phyloP scores from a whole-genome alignment of 2,888 invertebrate species.

The Hypolimnas misippus region DNA sequence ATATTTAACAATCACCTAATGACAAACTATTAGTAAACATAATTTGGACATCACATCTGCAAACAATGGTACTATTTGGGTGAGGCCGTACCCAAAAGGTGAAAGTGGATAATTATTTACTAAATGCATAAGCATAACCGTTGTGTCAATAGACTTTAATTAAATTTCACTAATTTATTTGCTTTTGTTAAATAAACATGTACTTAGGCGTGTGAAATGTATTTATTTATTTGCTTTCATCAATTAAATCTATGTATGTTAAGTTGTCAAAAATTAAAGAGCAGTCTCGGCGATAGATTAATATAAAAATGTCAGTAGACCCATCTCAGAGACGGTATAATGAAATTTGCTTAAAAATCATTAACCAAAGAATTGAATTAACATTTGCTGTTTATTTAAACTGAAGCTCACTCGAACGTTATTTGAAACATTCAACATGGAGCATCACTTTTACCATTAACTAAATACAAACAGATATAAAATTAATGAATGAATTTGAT shows the following conservation, averaged over 20 bases:
- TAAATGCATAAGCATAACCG: conserved; percentile 25
- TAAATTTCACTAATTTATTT: conserved; percentile 30
- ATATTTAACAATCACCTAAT: conserved; percentile 27
- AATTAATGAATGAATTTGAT: too few species aligned
- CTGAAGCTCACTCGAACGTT: too few species aligned
- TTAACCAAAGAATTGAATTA: too few species aligned
- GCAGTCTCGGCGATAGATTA: background rate
- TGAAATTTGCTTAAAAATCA: too few species aligned
- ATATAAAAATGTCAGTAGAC: background rate
- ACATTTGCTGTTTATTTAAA: too few species aligned
- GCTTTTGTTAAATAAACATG: conserved; percentile 15
- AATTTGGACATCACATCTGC: conserved; percentile 35
- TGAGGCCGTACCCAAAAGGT: conserved; percentile 39
- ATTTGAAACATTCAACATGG: too few species aligned
- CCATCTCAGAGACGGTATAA: background rate
- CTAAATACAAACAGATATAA: too few species aligned
- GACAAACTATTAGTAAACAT: conserved; percentile 10
- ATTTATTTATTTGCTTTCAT: conserved; percentile 5
- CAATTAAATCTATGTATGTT: background rate
- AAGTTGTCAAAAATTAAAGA: background rate
- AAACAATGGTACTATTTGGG: conserved; percentile 45
- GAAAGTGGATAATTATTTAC: conserved; percentile 47
- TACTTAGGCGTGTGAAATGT: background rate
- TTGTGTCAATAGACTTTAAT: conserved; percentile 25
- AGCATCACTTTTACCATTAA: too few species aligned